phyloP scores from a whole-genome alignment of 2,797 vertebrate species.

The Garrulus glandarius region DNA sequence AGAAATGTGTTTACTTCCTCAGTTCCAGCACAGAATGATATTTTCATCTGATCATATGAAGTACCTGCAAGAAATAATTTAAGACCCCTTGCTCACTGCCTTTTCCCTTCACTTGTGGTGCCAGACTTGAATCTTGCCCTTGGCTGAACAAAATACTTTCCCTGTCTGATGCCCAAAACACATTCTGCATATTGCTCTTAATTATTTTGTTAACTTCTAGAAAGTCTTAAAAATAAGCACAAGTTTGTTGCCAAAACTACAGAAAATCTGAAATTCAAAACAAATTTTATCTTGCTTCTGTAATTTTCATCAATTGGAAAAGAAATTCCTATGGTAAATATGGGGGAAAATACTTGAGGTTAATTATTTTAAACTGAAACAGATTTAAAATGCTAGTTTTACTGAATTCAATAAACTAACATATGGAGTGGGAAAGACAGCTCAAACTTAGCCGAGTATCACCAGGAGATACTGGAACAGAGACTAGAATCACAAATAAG shows the following conservation, averaged over 20 bases:
- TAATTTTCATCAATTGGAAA: background rate
- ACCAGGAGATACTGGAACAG: background rate
- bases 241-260: background rate
- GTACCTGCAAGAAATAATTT: background rate
- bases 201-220: background rate
- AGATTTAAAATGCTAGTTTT: background rate
- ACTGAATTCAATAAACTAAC: background rate
- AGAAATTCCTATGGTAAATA: background rate
- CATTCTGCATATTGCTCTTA: background rate
- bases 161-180: background rate
- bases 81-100: background rate
- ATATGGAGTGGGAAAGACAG: background rate
- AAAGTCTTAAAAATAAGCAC: background rate
- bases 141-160: background rate
- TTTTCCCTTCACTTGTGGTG: background rate
- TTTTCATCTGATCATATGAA: background rate
- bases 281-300: background rate
- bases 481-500: background rate
- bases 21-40: background rate
- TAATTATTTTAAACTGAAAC: background rate
- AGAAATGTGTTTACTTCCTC: background rate
- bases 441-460: background rate
- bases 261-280: background rate
- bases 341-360: background rate
- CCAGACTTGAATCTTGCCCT: background rate